Base-by-base conservation (phyloP, 2,888 invertebrate genomes). In the Tipula vernalis region DNA sequence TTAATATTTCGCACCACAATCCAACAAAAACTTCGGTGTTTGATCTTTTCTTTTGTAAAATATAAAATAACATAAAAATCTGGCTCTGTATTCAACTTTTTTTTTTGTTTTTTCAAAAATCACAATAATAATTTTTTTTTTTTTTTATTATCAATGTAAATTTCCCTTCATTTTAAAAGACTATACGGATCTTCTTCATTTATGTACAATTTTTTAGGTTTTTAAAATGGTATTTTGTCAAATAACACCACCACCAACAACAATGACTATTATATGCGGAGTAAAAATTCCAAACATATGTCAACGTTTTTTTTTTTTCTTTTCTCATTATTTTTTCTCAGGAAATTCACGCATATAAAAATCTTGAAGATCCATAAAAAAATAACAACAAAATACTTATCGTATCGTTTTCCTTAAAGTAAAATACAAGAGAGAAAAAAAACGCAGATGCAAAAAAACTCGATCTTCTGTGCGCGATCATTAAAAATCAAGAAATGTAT, bases 261-360 rank as follows among this genome's bases (percentile, higher is more conserved):
- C 71, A 71, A 71, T 28, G 3, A 71, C 8, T 28, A 13, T 28
- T 51, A 15, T 51, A 71, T 71, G 71, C 71, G 12, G 71, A 71
- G 71, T 71, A 71, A 71, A 71, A 71, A 71, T 71, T 71, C 71
- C 28, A 71, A 28, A 71, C 71, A 71, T 71, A 71, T 71, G 71
- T 71, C 71, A 71, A 71, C 71, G 10, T 71, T 71, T 71, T 71
- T 51, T 71, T 39, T 1, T 39, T 71, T 51, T 71, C 3, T 1
- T 39, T 39, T 39, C 28, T 28, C 39, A 6, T 39, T 39, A 39
- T 39, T 39, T 39, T 71, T 71, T 71, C 71, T 71, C 71, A 71
- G 71, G 71, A 71, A 71, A 71, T 71, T 71, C 71, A 71, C 71
- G 71, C 71, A 71, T 71, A 71, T 71, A 71, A 71, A 71, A 71